Evolutionary conservation across 2,113 vertebrate genomes (phyloP).

Genomic region (Amblyornis subalaris): DNA sequence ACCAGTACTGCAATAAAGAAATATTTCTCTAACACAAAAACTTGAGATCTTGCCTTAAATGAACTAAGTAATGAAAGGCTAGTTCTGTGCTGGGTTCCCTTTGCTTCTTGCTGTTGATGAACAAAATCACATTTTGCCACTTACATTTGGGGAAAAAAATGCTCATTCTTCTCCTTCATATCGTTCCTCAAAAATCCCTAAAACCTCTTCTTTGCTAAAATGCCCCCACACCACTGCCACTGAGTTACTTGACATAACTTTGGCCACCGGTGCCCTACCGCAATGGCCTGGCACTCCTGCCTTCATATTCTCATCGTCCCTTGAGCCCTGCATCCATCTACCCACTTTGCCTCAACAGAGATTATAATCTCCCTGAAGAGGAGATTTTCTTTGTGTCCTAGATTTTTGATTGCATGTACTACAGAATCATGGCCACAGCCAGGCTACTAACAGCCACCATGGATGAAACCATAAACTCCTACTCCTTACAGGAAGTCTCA

Average conservation of each 20-base stretch:
- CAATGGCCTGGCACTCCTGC: neutral
- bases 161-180: neutral
- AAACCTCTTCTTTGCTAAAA: neutral
- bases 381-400: neutral
- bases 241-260: neutral
- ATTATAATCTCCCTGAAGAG: neutral
- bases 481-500: neutral
- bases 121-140: neutral
- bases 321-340: neutral
- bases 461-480: neutral
- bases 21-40: slow-evolving; percentile 10
- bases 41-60: slow-evolving; percentile 29
- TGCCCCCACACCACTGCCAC: neutral
- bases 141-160: neutral
- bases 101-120: neutral
- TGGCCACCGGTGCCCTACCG: neutral
- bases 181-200: neutral
- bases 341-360: neutral
- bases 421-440: neutral
- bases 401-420: neutral
- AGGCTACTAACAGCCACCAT: neutral
- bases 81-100: neutral
- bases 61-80: slow-evolving; percentile 33
- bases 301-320: neutral
- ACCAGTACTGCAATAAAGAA: slow-evolving; percentile 4